phyloP scores from a whole-genome alignment of 2,113 vertebrate species.

The Lasiurus cinereus region DNA sequence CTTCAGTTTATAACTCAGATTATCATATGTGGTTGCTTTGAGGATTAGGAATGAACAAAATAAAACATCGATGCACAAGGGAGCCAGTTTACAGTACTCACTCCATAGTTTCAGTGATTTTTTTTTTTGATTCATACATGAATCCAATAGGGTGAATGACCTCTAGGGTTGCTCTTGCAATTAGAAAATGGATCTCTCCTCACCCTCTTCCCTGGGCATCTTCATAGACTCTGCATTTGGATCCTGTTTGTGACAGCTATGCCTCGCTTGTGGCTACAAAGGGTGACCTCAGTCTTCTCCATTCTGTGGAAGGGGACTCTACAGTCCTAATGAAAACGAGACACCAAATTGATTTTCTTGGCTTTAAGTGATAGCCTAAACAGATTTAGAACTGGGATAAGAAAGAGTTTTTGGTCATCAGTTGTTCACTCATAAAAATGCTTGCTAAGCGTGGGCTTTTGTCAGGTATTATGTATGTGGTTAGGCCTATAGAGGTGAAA shows the following conservation, averaged over 20 bases:
- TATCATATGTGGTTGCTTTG: neutral
- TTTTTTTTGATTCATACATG: neutral
- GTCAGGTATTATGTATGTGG: neutral
- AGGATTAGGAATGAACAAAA: neutral
- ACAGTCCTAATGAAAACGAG: neutral
- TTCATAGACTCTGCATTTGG: neutral
- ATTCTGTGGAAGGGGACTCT: neutral
- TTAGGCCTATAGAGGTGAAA: neutral
- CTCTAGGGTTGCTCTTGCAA: neutral
- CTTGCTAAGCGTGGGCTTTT: neutral
- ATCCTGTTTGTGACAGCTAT: neutral
- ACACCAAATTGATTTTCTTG: neutral
- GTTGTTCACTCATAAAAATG: neutral
- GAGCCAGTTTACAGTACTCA: neutral
- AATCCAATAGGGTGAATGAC: neutral
- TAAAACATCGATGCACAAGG: neutral
- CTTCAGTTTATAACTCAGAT: constrained; percentile 14
- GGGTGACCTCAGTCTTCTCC: neutral
- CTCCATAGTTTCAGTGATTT: neutral
- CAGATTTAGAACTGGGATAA: neutral
- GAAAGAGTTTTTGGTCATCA: neutral
- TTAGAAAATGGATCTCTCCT: neutral
- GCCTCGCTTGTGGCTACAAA: neutral
- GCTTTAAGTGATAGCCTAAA: neutral
- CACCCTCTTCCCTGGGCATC: neutral